Evolutionary conservation across 2,797 vertebrate species (phyloP), one percentile per base, ranked within the genome.

Genomic region (Iguana delicatissima): DNA sequence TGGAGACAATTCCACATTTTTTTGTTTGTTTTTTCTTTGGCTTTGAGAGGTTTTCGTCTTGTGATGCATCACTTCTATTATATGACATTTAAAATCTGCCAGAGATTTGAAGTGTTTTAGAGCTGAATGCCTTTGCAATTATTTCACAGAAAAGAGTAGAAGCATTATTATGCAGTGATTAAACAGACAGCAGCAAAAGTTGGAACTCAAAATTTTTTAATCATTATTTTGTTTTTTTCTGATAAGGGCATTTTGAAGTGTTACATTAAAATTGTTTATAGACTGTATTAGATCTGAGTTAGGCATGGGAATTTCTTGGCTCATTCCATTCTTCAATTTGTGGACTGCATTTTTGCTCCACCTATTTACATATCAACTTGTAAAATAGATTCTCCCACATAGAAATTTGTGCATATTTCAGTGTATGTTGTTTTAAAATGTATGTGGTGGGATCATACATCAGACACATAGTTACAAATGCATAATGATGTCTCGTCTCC

Each of bases 1-100:
- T 69, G 67, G 67, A 69, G 67, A 24, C 1, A 64, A 64, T 22
- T 24, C 22, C 35, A 42, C 64, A 38, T 55, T 9, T 93, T 84
- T 92, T 46, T 46, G 42, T 87, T 42, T 90, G 20, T 46, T 79
- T 50, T 79, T 79, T 79, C 57, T 62, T 62, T 14, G 72, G 32
- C 85, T 87, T 93, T 94, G 87, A 59, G 38, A 94, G 86, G 82
- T 9, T 59, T 83, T 89, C 14, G 0, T 46, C n/a, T 90, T 92
- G 59, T 0, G 10, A 81, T 92, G 92, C 80, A 42, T 52, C 50
- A 86, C 9, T 90, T 85, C 64, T n/a, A 73, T 86, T 6, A 69
- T 88, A 26, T 94, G 87, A 88, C 82, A 87, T 93, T 94, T 91
- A 92, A 92, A 85, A 85, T 88, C 64, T 46, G 77, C 7, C 72